Evolutionary conservation across 1,140 invertebrate genomes (phyloP), one percentile per base, ranked within the genome.

Genomic region (Pseudomyrmex gracilis): DNA sequence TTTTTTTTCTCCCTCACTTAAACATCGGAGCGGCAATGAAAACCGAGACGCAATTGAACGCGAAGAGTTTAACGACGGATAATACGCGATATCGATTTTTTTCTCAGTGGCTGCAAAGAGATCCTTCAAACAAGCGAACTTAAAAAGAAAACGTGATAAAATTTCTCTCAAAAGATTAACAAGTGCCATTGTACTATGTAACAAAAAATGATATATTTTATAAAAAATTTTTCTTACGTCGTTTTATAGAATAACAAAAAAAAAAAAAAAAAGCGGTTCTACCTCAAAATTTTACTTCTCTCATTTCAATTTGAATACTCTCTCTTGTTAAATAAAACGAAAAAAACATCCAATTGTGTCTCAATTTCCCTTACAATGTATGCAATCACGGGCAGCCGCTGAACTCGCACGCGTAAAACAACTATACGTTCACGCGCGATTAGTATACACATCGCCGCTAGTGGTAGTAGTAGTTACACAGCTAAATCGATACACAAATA

Each of bases 401-500:
- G 76, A 80, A 34, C 34, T 34, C 34, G 34, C 34, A 5, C 66
- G 47, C 76, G 66, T 80, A 80, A 80, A 80, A 80, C 76, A 70
- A 80, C 64, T 80, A 80, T 80, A 80, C 43, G 53, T 57, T 70
- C 76, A 57, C 76, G 51, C 66, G 66, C 34, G 58, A 63, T 34
- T 68, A 78, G 76, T 70, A 78, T 34, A 34, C 34, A 34, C 51
- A 80, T 80, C 64, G 58, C 45, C 64, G 76, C 66, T 80, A 80
- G 66, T 80, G 70, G 66, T 34, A 34, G 34, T 34, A 34, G 34
- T 34, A 34, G 34, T 34, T 80, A 80, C 66, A 80, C 66, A 80
- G 76, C 66, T 80, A 80, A 34, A 80, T 80, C 76, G 43, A 80
- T 80, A 70, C 66, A 80, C 53, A 80, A 66, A 80, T 80, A 80